Conservation (phyloP, 2,797 vertebrate genomes). For the Eospalax fontanierii region DNA sequence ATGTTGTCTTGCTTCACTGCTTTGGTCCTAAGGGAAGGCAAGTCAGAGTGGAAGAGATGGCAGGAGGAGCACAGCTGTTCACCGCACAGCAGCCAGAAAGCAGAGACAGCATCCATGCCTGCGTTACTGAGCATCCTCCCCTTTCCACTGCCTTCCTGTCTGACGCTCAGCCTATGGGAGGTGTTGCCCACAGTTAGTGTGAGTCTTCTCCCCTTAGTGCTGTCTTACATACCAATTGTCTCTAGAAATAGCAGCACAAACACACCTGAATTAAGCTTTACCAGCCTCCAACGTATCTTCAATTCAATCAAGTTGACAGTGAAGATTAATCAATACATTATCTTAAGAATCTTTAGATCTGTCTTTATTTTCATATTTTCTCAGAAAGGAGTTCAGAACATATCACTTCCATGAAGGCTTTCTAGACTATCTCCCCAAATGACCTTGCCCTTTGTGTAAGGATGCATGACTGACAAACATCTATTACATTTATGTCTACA, state of each 20-base stretch:
- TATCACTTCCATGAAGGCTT: background rate
- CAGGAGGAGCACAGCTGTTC: background rate
- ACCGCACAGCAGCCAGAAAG: background rate
- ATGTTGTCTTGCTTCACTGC: too few relatives aligned
- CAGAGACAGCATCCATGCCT: background rate
- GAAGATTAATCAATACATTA: background rate
- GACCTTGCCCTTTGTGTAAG: background rate
- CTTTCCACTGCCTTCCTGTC: too few relatives aligned
- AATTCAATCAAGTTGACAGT: background rate
- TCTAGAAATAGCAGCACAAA: background rate
- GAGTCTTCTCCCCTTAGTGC: background rate
- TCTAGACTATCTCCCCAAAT: background rate
- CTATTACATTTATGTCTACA: background rate
- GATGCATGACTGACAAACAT: background rate
- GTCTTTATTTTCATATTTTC: background rate
- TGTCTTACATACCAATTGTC: background rate
- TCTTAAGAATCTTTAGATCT: background rate
- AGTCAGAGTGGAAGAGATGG: background rate
- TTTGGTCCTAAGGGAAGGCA: background rate
- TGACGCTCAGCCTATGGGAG: background rate
- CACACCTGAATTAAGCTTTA: too few relatives aligned
- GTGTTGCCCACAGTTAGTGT: too few relatives aligned
- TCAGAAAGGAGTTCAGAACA: background rate
- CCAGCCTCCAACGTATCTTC: background rate
- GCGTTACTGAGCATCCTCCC: background rate